Evolutionary conservation across 1,140 invertebrate species (phyloP).

Genomic region (Neodiprion lecontei): DNA sequence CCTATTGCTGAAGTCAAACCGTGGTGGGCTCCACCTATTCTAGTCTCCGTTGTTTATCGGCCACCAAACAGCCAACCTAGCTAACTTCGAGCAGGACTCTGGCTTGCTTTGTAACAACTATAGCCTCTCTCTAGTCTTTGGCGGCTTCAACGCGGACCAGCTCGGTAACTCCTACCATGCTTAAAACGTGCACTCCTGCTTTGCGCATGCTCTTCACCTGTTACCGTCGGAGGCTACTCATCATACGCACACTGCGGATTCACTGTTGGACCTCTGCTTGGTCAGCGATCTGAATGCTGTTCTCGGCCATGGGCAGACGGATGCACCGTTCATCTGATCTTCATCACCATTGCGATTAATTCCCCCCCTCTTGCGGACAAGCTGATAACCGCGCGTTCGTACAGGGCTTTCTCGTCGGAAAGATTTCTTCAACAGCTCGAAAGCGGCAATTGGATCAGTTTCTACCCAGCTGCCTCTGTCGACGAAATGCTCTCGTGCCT

Average conservation of each 20-base stretch:
- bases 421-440: not conserved
- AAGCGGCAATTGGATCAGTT: not conserved
- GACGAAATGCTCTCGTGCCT: not conserved
- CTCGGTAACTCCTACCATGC: not conserved
- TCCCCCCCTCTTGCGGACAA: not conserved
- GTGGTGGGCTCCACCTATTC: not conserved
- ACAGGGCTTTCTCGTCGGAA: not conserved
- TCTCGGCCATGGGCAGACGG: no score
- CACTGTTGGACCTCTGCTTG: not conserved
- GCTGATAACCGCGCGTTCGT: not conserved
- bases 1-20: not conserved
- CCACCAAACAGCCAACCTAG: not conserved
- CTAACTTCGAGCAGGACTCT: not conserved
- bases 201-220: not conserved
- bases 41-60: not conserved
- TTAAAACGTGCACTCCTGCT: not conserved
- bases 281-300: not conserved
- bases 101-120: not conserved
- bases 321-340: not conserved
- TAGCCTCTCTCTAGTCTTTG: not conserved
- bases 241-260: not conserved
- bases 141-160: not conserved
- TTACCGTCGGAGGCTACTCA: not conserved
- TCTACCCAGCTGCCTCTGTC: not conserved
- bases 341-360: not conserved